Conservation (phyloP, 1,140 invertebrate species). For the Acromyrmex heyeri region DNA sequence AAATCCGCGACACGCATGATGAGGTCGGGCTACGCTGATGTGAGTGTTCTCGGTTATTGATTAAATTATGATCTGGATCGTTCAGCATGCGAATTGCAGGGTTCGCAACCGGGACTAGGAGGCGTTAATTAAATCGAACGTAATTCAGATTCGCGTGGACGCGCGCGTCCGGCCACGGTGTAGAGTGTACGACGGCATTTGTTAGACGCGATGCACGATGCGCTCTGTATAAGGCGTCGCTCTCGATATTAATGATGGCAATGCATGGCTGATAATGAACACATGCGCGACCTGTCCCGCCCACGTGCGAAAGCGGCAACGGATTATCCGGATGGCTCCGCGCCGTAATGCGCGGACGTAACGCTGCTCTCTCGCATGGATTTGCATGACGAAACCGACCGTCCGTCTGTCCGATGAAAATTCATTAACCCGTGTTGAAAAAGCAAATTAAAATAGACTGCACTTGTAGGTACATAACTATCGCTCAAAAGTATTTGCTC, state of each 20-base stretch:
- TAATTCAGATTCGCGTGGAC: constrained; percentile 40
- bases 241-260: constrained; percentile 75
- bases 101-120: background rate
- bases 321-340: constrained; percentile 46
- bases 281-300: constrained; percentile 72
- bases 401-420: background rate
- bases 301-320: constrained; percentile 64
- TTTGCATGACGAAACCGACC: constrained; percentile 8
- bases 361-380: background rate
- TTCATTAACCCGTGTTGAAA: background rate
- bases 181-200: constrained; percentile 21
- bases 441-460: too few species aligned
- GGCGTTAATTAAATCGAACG: constrained; percentile 61
- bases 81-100: background rate
- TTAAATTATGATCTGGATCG: constrained; percentile 61
- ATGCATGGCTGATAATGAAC: constrained; percentile 71
- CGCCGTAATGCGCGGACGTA: constrained; percentile 21
- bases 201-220: constrained; percentile 23
- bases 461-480: too few species aligned
- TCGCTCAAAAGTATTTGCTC: too few species aligned
- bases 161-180: background rate
- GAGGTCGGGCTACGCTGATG: background rate
- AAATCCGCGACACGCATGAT: constrained; percentile 35
- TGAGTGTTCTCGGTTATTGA: constrained; percentile 16
- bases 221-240: constrained; percentile 68